These are phyloP conservation scores for Acholoe squamosa DNA, from an alignment of 2,888 invertebrate genomes.

Conservation along the genomic window DNA sequence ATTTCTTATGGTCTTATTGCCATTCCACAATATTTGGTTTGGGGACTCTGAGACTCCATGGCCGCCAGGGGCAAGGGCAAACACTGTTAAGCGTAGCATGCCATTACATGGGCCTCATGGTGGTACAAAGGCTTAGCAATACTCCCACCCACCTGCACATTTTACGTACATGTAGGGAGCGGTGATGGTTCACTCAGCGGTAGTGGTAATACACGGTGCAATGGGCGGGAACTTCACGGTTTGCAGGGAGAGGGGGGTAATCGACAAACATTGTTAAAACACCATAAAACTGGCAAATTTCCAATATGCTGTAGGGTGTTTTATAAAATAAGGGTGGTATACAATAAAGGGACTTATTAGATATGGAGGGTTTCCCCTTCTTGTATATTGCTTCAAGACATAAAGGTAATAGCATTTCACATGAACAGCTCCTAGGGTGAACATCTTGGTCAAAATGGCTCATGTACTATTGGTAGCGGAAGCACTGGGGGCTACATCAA, in stretches of 20 bases:
- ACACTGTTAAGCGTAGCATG: background rate
- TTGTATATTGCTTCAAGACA: no score
- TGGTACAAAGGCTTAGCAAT: background rate
- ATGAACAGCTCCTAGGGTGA: no score
- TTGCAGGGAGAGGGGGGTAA: background rate
- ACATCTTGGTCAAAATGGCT: no score
- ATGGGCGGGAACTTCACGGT: background rate
- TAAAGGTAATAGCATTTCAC: no score
- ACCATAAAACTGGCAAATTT: background rate
- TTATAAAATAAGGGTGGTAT: no score
- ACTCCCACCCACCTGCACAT: background rate
- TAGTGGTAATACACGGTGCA: no score
- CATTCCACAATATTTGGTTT: background rate
- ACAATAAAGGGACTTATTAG: no score
- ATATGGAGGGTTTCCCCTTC: no score
- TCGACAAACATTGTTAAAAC: background rate
- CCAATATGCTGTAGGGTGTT: no score
- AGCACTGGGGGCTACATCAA: no score
- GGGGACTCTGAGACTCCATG: background rate
- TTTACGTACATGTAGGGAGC: background rate
- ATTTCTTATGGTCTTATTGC: background rate
- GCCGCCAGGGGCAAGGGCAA: background rate
- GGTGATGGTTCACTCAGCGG: background rate
- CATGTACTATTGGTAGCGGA: no score
- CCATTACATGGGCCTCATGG: background rate